Conservation (phyloP, 2,797 vertebrate species). For the Spinus olivaceus region DNA sequence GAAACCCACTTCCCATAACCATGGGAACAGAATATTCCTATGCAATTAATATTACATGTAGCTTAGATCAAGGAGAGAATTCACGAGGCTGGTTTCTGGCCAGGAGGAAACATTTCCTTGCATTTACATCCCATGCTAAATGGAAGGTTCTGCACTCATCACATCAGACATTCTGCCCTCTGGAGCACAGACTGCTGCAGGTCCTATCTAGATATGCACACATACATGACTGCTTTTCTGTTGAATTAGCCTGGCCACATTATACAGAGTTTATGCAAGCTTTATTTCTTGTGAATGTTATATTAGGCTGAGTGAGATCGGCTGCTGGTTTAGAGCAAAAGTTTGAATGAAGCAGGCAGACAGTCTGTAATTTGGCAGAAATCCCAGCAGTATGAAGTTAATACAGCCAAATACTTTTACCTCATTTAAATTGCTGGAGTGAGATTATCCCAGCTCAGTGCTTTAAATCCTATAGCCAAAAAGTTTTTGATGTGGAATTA, state of each 20-base stretch:
- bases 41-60: background rate
- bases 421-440: background rate
- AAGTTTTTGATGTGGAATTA: slow-evolving; percentile 14
- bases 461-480: background rate
- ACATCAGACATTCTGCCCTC: background rate
- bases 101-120: background rate
- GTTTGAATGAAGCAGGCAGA: background rate
- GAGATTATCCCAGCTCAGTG: background rate
- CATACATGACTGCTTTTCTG: background rate
- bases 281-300: background rate
- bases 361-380: background rate
- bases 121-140: background rate
- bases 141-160: background rate
- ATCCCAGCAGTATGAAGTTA: background rate
- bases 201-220: background rate
- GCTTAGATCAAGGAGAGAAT: background rate
- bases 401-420: background rate
- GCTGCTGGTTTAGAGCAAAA: background rate
- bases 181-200: background rate
- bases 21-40: background rate
- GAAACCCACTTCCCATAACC: background rate
- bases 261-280: background rate
- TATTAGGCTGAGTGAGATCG: background rate
- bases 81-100: background rate
- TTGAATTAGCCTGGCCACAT: background rate